These are phyloP conservation scores for Linepithema humile DNA, from an alignment of 1,140 invertebrate genomes.

Conservation along the genomic window DNA sequence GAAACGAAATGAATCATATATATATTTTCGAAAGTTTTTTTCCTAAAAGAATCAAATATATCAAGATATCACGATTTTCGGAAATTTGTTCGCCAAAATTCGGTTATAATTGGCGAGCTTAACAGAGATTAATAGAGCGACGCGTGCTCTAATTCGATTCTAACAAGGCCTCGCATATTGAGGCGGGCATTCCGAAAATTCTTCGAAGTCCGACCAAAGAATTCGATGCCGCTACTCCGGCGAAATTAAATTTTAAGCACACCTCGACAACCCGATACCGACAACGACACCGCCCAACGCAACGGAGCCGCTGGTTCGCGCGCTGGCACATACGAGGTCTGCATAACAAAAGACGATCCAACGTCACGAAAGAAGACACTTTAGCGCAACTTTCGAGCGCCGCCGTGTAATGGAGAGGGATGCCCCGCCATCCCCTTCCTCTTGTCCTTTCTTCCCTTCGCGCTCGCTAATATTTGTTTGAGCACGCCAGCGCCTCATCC, in stretches of 20 bases:
- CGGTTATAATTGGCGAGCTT: background rate
- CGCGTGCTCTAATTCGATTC: constrained; percentile 8
- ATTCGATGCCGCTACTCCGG: constrained; percentile 32
- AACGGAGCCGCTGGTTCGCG: background rate
- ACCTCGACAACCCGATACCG: constrained; percentile 40
- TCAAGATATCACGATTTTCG: background rate
- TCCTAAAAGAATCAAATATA: background rate
- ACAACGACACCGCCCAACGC: background rate
- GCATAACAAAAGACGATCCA: constrained; percentile 54
- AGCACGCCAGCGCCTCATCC: constrained; percentile 44
- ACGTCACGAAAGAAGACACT: constrained; percentile 54
- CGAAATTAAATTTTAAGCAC: constrained; percentile 54
- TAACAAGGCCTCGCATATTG: constrained; percentile 31
- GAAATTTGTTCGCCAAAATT: constrained; percentile 21
- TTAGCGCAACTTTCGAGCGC: constrained; percentile 44
- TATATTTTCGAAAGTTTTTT: too few species aligned
- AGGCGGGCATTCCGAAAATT: constrained; percentile 43
- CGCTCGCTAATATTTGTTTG: constrained; percentile 61
- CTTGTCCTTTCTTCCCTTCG: background rate
- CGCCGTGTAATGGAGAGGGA: background rate
- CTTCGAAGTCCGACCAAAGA: constrained; percentile 28
- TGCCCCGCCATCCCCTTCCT: background rate
- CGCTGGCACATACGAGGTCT: constrained; percentile 14
- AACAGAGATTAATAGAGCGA: background rate
- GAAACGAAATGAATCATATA: too few species aligned